Percentiles rank a stretch among this genome's conserved stretches.
These are phyloP conservation scores for Galerucella calmariensis DNA, from an alignment of 2,888 invertebrate genomes.

Conservation along the genomic window DNA sequence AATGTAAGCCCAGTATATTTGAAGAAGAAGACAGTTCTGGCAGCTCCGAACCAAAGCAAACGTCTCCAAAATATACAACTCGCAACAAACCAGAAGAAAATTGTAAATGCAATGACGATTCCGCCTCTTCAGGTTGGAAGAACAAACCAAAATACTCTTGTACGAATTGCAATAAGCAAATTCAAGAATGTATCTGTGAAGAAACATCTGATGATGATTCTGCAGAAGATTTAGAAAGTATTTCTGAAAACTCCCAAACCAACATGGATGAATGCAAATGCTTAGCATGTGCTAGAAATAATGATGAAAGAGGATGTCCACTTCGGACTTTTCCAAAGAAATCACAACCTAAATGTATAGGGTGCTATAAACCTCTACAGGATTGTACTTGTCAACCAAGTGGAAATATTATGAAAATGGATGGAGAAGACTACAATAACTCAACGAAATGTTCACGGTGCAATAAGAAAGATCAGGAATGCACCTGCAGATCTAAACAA, in stretches of 20 bases:
- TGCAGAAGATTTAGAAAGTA: background rate
- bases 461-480: too few relatives aligned
- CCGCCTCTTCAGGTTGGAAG: background rate
- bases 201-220: background rate
- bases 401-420: background rate
- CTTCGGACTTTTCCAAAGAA: background rate
- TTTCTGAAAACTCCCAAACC: background rate
- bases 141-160: background rate
- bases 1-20: constrained; percentile 6
- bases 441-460: background rate
- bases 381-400: background rate
- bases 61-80: background rate
- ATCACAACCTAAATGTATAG: background rate
- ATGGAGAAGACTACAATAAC: background rate
- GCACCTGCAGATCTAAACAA: background rate
- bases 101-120: background rate
- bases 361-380: background rate
- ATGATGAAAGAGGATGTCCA: background rate
- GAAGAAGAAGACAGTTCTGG: background rate
- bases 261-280: background rate
- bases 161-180: background rate
- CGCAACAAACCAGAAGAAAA: background rate
- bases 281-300: background rate
- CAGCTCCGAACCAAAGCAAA: background rate
- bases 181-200: background rate